Base-by-base conservation (phyloP, 2,888 invertebrate genomes). In the Tetragonula carbonaria region DNA sequence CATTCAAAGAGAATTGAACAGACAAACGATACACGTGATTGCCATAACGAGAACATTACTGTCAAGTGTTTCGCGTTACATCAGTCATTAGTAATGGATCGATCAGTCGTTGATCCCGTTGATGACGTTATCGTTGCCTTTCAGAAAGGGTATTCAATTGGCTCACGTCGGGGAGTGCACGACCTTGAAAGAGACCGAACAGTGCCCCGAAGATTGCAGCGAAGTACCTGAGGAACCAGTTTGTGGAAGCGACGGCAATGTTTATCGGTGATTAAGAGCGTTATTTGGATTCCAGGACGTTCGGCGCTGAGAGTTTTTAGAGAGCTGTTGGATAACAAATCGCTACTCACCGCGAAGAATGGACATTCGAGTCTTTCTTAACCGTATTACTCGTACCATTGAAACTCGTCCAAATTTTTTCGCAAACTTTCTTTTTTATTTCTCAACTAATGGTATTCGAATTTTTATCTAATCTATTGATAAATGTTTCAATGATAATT, bases 101-200 rank as follows among this genome's bases (percentile, higher is more conserved):
- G 59, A 78, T 71, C 70, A 57, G 68, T 45, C 71, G n/a, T 77
- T 84, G 28, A 80, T 68, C 63, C 55, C 53, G 28, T 28, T 28
- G 28, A 28, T 63, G 67, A 45, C 78, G 78, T 74, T 59, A 75
- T 73, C 73, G 75, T 76, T 66, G 50, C 50, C 4, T 95, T 95
- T 80, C 95, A 97, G 97, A 82, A 97, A 97, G 94, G 97, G 98
- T 78, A 97, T 98, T 57, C 98, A 98, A 94, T 95, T 98, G 92
- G 98, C 98, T 4, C 98, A 98, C 94, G 96, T 98, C 90, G 98
- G 98, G 14, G 97, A 97, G 93, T 98, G 98, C 94, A 97, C 98
- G 14, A 95, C 96, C 81, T 96, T 98, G 84, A 96, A 95, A 85
- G 95, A 96, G 90, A 95, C 95, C 80, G 95, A 96, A 86, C 95